Conservation (phyloP, 2,113 vertebrate genomes). For the Ageneiosus marmoratus region DNA sequence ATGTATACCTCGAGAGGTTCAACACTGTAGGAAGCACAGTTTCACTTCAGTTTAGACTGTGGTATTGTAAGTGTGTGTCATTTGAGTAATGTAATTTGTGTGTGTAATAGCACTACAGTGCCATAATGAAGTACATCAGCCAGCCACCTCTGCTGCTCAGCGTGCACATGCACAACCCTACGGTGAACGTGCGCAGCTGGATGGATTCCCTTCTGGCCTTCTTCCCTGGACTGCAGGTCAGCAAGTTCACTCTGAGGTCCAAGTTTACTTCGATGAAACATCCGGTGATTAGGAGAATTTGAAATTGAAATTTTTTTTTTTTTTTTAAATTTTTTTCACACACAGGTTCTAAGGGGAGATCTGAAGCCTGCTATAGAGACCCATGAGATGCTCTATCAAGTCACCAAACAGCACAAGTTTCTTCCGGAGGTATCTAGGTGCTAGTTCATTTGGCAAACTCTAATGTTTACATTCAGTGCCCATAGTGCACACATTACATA, state of each 20-base stretch:
- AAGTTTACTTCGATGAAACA: too few relatives aligned
- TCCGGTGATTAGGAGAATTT: neutral
- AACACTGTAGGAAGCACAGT: conserved; percentile 82
- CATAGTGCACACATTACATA: neutral
- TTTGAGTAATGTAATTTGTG: neutral
- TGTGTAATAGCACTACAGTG: conserved; percentile 87
- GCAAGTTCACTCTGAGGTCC: conserved; percentile 15
- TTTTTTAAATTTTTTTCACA: neutral
- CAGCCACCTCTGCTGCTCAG: conserved; percentile 96
- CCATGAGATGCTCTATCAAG: conserved; percentile 98
- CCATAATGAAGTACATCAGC: conserved; percentile 99
- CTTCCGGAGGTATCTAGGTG: conserved; percentile 88
- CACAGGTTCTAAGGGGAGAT: conserved; percentile 94
- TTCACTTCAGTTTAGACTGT: neutral
- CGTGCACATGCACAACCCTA: conserved; percentile 97
- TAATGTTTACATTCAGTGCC: neutral
- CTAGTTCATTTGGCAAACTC: neutral
- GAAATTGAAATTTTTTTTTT: neutral
- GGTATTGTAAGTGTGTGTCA: neutral
- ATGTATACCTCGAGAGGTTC: conserved; percentile 94
- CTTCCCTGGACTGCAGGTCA: conserved; percentile 95
- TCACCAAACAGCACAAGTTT: conserved; percentile 99
- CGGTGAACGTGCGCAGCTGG: conserved; percentile 96
- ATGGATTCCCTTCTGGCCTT: conserved; percentile 98
- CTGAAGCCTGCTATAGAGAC: conserved; percentile 99